Evolutionary conservation across 1,140 invertebrate genomes (phyloP), one percentile per base, ranked within the genome.

Genomic region (Cotesia typhae): DNA sequence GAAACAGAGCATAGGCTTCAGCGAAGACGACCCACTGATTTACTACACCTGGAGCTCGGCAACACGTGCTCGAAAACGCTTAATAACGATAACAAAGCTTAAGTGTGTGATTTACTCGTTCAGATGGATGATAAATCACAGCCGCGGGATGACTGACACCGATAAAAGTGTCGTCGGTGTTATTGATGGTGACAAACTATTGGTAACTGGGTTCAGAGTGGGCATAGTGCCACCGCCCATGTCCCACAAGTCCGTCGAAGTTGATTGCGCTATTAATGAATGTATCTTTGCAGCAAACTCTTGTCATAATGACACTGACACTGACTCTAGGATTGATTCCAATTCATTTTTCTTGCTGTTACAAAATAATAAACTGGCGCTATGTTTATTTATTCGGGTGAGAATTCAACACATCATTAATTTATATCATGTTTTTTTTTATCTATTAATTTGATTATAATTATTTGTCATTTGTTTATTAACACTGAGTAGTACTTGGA

Each of bases 141-240:
- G 90, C 74, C 81, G 70, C 73, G 89, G 90, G 9, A 84, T 83
- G 74, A 79, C 72, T 52, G 52, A 76, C 64, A 77, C 81, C 69
- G 90, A 92, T 83, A 87, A 90, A 82, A 88, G 90, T 9, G 80
- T 90, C 14, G 91, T 95, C 7, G 90, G 89, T 73, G 94, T 96
- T 35, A 93, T 96, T 77, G 93, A 96, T 90, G 94, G 94, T 82
- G 89, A 88, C 60, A 90, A 90, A 77, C 70, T 94, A 17, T 83
- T 94, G 20, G 60, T 96, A 35, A 96, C 95, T 9, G 89, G 90
- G 60, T 94, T 96, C 77, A 89, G 89, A 76, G 80, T 90, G 68
- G 89, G 90, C 64, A 88, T 95, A 36, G 88, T 96, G 5, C 96
- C 96, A 53, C 96, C 96, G 4, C 95, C 96, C 60, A 93, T 96